Evolutionary conservation across 2,888 invertebrate species (phyloP).

Genomic region (Epirrita christyi): DNA sequence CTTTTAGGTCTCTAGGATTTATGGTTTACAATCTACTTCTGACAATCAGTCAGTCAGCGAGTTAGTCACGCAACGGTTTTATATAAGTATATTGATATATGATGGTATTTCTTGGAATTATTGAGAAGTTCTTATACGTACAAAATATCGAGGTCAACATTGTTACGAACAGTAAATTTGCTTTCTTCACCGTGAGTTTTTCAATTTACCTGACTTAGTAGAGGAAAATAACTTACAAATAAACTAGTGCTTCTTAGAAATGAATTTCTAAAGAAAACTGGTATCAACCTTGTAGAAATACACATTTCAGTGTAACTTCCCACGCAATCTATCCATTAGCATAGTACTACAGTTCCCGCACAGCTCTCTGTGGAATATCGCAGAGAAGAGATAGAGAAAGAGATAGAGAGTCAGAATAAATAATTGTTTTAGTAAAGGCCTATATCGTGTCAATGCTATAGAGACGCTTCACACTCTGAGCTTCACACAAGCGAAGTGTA

Average conservation of each 20-base stretch:
- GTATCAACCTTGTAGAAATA: neutral
- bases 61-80: too few relatives aligned
- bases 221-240: neutral
- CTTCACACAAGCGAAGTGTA: too few relatives aligned
- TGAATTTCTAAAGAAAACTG: neutral
- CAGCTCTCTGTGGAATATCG: neutral
- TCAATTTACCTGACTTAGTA: neutral
- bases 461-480: too few relatives aligned
- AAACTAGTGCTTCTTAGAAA: neutral
- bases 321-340: slow-evolving; percentile 9
- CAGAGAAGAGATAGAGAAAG: neutral
- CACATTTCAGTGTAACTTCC: slow-evolving; percentile 1
- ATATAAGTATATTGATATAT: too few relatives aligned
- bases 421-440: too few relatives aligned
- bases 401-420: neutral
- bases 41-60: too few relatives aligned
- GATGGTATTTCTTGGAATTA: neutral
- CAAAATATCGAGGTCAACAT: neutral
- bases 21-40: too few relatives aligned
- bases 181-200: neutral
- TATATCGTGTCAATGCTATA: too few relatives aligned
- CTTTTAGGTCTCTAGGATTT: too few relatives aligned
- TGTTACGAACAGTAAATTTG: neutral
- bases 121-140: neutral
- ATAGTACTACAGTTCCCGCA: slow-evolving; percentile 1